Conservation (phyloP, 2,113 vertebrate species). For the Nyctibius bracteatus region DNA sequence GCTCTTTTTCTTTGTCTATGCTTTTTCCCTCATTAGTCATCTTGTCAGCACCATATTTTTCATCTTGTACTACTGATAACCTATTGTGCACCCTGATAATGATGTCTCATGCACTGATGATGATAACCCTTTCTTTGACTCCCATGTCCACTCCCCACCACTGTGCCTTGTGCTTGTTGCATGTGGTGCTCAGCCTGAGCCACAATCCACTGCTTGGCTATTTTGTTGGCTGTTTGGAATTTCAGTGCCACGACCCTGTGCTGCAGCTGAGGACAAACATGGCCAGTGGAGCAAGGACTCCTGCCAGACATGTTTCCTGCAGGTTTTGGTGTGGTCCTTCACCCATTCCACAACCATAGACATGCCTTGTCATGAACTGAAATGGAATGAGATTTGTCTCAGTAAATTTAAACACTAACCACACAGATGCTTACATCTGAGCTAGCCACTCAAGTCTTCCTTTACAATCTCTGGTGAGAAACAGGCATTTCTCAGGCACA, state of each 20-base stretch:
- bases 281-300: background rate
- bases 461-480: background rate
- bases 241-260: fast-evolving
- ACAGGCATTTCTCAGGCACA: background rate
- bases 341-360: background rate
- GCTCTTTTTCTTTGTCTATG: background rate
- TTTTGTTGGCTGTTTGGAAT: background rate
- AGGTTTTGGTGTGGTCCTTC: background rate
- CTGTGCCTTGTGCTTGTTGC: background rate
- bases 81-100: background rate
- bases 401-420: background rate
- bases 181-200: background rate
- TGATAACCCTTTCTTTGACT: background rate
- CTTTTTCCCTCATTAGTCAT: background rate
- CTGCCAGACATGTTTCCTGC: background rate
- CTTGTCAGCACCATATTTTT: background rate
- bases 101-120: background rate
- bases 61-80: background rate
- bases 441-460: background rate
- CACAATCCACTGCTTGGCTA: background rate
- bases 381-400: background rate
- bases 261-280: background rate
- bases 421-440: background rate
- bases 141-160: background rate
- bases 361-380: background rate